Base-by-base conservation (phyloP, 2,888 invertebrate genomes). In the Philopedon plagiatum region DNA sequence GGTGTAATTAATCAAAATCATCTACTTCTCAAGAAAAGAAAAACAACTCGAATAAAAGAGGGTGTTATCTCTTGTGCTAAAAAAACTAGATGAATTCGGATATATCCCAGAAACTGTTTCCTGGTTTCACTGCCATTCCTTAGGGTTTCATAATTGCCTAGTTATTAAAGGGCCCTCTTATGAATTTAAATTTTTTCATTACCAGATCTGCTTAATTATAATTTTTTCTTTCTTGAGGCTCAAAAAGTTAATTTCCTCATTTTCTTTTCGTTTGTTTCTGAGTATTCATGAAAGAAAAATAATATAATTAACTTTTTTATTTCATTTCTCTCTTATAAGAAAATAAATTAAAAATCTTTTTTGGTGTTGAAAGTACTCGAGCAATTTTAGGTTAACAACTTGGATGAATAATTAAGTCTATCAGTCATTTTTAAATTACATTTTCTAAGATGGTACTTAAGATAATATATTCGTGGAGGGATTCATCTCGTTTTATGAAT, bases 161-260 rank as follows among this genome's bases (percentile, higher is more conserved):
- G 51, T 29, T 51, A 51, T 51, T 29, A 29, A 51, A 51, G 51
- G 29, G 26, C 11, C 29, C 29, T 51, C 51, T 51, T 51, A 51
- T 51, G 51, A 51, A 51, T 51, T 51, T 51, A 51, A 51, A 51
- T 51, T 51, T 51, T 51, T 51, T 51, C 51, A 51, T 51, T 51
- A 51, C 26, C 51, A 51, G 51, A 51, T 51, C 29, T 51, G 26
- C 51, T 15, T 51, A 51, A 51, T 51, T 51, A 51, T 51, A 26
- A 29, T 51, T 51, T 51, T 51, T 51, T 51, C 51, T 51, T 51
- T 51, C 51, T 51, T 13, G 9, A 26, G 51, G 51, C 51, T 51
- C 46, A 13, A 51, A 51, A 29, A 51, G 51, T 51, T 51, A 51
- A 51, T 51, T 51, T 51, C 29, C 51, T 29, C 51, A 15, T 51